Percentiles rank a stretch among this genome's conserved stretches.
Conservation (phyloP, 2,113 vertebrate species). For the Pseudopodoces humilis region DNA sequence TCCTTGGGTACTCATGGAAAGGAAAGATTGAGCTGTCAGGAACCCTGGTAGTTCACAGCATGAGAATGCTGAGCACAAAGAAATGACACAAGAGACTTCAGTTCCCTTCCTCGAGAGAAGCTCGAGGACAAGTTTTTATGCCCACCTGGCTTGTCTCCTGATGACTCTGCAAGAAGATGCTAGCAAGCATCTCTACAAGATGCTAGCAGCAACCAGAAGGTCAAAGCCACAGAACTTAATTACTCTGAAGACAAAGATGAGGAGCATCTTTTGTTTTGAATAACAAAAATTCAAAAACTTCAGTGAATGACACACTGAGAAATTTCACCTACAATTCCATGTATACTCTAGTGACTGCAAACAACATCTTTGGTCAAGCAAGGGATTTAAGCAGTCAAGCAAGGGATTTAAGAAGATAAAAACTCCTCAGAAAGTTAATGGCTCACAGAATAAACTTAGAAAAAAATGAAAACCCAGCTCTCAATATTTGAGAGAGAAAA, state of each 20-base stretch:
- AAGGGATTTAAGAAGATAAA: not conserved
- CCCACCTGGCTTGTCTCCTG: not conserved
- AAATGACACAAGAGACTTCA: not conserved
- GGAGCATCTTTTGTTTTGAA: not conserved
- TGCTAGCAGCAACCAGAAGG: not conserved
- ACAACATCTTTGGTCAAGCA: not conserved
- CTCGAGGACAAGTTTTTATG: not conserved
- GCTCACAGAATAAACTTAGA: not conserved
- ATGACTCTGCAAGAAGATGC: not conserved
- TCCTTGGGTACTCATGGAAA: not conserved
- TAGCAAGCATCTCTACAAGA: not conserved
- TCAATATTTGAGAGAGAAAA: not conserved
- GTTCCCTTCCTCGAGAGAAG: not conserved
- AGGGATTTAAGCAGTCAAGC: not conserved
- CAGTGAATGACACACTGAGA: not conserved
- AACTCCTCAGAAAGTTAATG: not conserved
- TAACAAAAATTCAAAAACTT: not conserved
- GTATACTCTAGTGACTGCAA: not conserved
- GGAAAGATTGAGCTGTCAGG: not conserved
- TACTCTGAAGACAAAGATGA: not conserved
- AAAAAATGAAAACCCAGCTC: not conserved
- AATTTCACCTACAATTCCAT: not conserved
- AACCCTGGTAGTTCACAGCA: not conserved
- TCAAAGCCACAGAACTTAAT: not conserved
- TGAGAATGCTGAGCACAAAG: not conserved